Evolutionary conservation across 2,113 vertebrate species (phyloP).

Genomic region (Corvus hawaiiensis): DNA sequence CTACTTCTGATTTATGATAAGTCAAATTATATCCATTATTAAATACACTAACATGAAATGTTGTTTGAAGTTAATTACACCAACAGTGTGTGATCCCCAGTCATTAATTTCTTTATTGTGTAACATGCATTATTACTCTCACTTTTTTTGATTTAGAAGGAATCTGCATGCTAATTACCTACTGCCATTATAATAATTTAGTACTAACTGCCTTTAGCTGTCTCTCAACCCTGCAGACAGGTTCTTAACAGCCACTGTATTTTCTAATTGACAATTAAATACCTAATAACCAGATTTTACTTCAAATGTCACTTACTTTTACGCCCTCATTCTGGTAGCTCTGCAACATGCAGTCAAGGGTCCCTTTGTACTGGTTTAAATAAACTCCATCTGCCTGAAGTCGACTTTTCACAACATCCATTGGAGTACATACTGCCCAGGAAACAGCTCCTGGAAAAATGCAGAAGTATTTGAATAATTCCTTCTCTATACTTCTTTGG

Average conservation of each 20-base stretch:
- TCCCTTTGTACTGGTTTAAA: constrained; percentile 86
- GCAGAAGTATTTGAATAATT: background rate
- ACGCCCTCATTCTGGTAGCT: constrained; percentile 89
- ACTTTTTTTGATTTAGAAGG: background rate
- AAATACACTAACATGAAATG: background rate
- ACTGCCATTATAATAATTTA: background rate
- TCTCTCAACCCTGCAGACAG: background rate
- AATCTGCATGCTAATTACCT: background rate
- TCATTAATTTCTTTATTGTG: background rate
- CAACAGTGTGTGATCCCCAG: background rate
- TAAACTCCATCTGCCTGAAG: constrained; percentile 90
- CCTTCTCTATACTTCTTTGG: background rate
- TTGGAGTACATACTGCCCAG: constrained; percentile 90
- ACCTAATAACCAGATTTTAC: background rate
- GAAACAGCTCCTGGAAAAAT: constrained; percentile 87
- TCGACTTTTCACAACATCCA: constrained; percentile 94
- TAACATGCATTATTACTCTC: background rate
- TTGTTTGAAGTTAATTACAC: background rate
- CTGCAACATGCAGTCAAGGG: constrained; percentile 85
- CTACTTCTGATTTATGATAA: background rate
- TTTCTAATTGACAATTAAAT: background rate
- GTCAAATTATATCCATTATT: background rate
- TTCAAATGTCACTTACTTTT: constrained; percentile 78
- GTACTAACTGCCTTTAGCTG: background rate
- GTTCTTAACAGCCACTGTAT: background rate